Percentiles rank a stretch among this genome's conserved stretches.
These are phyloP conservation scores for Ditula angustiorana DNA, from an alignment of 2,888 invertebrate genomes.

Conservation along the genomic window DNA sequence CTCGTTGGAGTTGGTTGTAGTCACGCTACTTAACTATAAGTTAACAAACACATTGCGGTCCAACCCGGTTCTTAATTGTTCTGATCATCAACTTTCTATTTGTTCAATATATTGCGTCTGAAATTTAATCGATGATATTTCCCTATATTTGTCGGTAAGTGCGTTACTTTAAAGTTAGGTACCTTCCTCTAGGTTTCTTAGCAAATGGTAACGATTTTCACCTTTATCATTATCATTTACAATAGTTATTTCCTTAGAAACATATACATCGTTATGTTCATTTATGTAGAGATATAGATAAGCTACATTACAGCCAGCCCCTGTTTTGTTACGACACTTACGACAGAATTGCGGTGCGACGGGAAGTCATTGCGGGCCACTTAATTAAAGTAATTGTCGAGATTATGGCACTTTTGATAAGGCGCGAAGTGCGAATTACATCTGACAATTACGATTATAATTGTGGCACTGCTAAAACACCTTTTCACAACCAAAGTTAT, in stretches of 20 bases:
- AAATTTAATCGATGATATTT: background rate
- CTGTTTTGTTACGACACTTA: constrained; percentile 34
- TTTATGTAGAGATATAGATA: constrained; percentile 29
- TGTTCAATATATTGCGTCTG: constrained; percentile 42
- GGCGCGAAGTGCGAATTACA: constrained; percentile 52
- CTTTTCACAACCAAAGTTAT: constrained; percentile 2
- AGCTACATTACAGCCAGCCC: constrained; percentile 26
- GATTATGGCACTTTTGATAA: constrained; percentile 55
- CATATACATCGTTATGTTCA: constrained; percentile 5
- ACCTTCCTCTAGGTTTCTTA: background rate
- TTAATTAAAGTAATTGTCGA: constrained; percentile 66
- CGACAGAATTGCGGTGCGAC: constrained; percentile 41
- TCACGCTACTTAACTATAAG: constrained; percentile 67
- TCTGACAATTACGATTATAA: constrained; percentile 29
- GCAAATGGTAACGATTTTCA: background rate
- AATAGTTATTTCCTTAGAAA: constrained; percentile 1
- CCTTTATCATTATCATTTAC: background rate
- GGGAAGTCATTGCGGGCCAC: constrained; percentile 55
- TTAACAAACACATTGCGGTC: constrained; percentile 50
- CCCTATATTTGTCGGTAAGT: background rate
- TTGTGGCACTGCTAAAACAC: constrained; percentile 9
- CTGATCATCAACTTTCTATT: constrained; percentile 61
- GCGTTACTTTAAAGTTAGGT: background rate
- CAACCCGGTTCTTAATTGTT: constrained; percentile 60
- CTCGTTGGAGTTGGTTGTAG: constrained; percentile 45